Evolutionary conservation across 2,113 vertebrate species (phyloP).

Genomic region (Hydrolagus affinis): DNA sequence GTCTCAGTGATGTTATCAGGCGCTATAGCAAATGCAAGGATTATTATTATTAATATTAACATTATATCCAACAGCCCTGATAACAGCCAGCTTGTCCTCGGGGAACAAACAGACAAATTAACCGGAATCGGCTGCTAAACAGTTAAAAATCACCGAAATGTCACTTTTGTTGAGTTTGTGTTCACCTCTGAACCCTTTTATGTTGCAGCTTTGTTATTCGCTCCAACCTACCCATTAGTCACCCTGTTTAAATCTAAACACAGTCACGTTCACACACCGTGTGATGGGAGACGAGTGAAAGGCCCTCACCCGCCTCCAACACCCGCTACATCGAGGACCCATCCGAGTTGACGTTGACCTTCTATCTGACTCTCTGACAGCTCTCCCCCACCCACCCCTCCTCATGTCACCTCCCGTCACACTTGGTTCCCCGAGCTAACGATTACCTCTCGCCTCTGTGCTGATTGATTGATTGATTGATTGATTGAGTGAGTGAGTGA

Average conservation of each 20-base stretch:
- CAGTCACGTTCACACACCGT: not conserved
- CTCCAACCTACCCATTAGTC: conserved; percentile 26
- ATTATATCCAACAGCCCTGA: too few relatives aligned
- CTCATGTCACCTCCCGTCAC: not conserved
- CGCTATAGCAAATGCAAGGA: too few relatives aligned
- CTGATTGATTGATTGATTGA: too few relatives aligned
- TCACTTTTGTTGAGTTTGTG: not conserved
- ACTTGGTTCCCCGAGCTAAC: not conserved
- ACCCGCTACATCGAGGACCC: not conserved
- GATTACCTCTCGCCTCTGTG: too few relatives aligned
- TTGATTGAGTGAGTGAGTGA: too few relatives aligned
- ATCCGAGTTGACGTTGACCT: too few relatives aligned
- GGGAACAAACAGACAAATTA: too few relatives aligned
- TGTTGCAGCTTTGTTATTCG: conserved; percentile 18
- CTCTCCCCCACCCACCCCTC: not conserved
- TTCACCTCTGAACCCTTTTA: conserved; percentile 20
- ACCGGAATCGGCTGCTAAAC: too few relatives aligned
- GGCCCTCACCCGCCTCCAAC: not conserved
- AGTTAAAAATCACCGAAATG: not conserved
- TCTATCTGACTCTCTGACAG: not conserved
- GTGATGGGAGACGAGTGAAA: not conserved
- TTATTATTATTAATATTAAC: too few relatives aligned
- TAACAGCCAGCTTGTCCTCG: too few relatives aligned
- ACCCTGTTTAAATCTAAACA: not conserved
- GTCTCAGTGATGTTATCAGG: too few relatives aligned